phyloP scores from a whole-genome alignment of 2,797 vertebrate genomes.

The Pseudochaenichthys georgianus region DNA sequence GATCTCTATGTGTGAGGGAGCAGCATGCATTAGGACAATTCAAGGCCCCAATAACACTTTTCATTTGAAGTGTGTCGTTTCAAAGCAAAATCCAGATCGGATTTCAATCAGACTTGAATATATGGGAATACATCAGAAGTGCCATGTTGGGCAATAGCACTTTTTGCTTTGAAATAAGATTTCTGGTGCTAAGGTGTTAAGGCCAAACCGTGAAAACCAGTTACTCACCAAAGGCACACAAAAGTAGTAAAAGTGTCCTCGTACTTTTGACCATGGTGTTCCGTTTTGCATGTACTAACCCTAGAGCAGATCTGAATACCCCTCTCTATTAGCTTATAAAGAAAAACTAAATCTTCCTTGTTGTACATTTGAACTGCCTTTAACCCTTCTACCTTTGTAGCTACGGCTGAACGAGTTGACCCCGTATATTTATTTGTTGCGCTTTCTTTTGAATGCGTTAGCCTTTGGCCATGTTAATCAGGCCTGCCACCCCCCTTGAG shows the following conservation, averaged over 20 bases:
- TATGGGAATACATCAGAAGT: not conserved
- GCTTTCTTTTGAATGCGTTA: constrained; percentile 64
- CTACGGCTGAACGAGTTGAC: constrained; percentile 57
- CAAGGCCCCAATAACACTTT: not conserved
- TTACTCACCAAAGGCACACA: not conserved
- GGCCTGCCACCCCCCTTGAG: constrained; percentile 30
- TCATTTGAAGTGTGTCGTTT: not conserved
- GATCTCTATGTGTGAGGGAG: not conserved
- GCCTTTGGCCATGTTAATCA: constrained; percentile 77
- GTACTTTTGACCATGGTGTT: not conserved
- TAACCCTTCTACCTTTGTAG: constrained; percentile 57
- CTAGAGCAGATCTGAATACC: constrained; percentile 43
- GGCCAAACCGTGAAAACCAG: constrained; percentile 46
- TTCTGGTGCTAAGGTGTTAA: not conserved
- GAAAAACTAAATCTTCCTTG: constrained; percentile 19
- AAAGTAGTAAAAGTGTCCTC: not conserved
- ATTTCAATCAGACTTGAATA: not conserved
- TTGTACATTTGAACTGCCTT: constrained; percentile 50
- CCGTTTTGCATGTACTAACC: constrained; percentile 39
- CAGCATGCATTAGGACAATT: not conserved
- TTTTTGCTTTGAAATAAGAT: not conserved
- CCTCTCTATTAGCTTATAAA: constrained; percentile 14
- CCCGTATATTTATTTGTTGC: constrained; percentile 72
- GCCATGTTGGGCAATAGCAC: not conserved
- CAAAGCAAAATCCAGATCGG: not conserved